These are phyloP conservation scores for Vanessa cardui DNA, from an alignment of 2,888 invertebrate species.

Conservation along the genomic window DNA sequence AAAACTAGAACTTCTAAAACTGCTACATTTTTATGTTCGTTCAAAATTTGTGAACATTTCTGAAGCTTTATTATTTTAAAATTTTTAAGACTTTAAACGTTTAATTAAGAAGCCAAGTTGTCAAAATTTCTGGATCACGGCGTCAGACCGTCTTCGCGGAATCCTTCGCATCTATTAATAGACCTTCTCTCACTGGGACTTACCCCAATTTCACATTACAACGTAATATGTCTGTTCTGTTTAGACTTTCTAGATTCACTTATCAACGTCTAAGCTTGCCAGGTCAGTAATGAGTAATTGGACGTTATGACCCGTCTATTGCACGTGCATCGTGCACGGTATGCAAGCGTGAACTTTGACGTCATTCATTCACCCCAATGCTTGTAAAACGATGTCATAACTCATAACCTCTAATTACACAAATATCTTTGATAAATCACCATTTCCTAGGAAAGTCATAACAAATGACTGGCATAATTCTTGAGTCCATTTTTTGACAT, in stretches of 20 bases:
- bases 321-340: constrained; percentile 39
- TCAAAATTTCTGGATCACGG: background rate
- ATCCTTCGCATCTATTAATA: background rate
- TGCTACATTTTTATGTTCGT: background rate
- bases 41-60: background rate
- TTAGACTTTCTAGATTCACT: constrained; percentile 13
- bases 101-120: too few relatives aligned
- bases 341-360: constrained; percentile 41
- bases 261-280: constrained; percentile 14
- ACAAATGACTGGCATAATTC: background rate
- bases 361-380: constrained; percentile 45
- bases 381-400: constrained; percentile 20
- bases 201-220: background rate
- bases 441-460: background rate
- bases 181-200: background rate
- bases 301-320: constrained; percentile 21
- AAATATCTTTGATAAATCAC: constrained; percentile 13
- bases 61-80: too few relatives aligned
- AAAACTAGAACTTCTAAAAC: too few relatives aligned
- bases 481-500: too few relatives aligned
- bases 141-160: background rate
- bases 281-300: constrained; percentile 37
- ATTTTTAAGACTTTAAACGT: background rate
- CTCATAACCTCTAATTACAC: constrained; percentile 24
- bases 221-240: constrained; percentile 6